Conservation (phyloP, 2,888 invertebrate genomes). For the Falcaria lacertinaria region DNA sequence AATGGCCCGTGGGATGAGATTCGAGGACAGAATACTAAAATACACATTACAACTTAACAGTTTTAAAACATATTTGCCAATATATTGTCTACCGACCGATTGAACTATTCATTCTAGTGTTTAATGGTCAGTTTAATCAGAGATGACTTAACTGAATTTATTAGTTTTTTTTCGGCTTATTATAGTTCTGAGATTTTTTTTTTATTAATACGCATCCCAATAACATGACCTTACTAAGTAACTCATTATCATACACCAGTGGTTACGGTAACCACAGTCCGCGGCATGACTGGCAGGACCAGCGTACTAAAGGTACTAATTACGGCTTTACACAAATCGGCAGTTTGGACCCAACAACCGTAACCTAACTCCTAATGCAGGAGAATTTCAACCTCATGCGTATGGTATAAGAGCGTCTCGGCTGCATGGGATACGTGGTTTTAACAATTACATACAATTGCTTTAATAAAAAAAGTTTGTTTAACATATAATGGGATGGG, state of each 20-base stretch:
- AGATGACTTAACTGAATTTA: too few relatives aligned
- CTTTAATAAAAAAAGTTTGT: slow-evolving; percentile 22
- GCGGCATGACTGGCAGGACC: slow-evolving; percentile 23
- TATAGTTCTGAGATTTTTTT: too few relatives aligned
- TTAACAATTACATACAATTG: slow-evolving; percentile 17
- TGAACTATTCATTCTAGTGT: too few relatives aligned
- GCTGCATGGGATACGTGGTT: slow-evolving; percentile 4
- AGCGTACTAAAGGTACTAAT: slow-evolving; percentile 19
- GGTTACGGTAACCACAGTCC: slow-evolving; percentile 22
- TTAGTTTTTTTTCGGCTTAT: too few relatives aligned
- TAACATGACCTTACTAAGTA: slow-evolving; percentile 14
- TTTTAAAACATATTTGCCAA: too few relatives aligned
- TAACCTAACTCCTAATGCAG: background rate
- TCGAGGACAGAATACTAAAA: slow-evolving; percentile 39
- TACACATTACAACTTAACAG: background rate
- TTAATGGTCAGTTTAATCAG: too few relatives aligned
- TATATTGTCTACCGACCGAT: too few relatives aligned
- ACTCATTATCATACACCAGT: slow-evolving; percentile 9
- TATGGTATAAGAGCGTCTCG: slow-evolving; percentile 2
- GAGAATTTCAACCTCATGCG: slow-evolving; percentile 9
- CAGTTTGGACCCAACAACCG: slow-evolving; percentile 6
- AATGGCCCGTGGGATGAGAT: slow-evolving; percentile 47
- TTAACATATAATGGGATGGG: slow-evolving; percentile 28
- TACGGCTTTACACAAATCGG: slow-evolving; percentile 22
- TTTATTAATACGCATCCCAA: too few relatives aligned